Conservation (phyloP, 2,888 invertebrate genomes). For the Chydorus sphaericus region DNA sequence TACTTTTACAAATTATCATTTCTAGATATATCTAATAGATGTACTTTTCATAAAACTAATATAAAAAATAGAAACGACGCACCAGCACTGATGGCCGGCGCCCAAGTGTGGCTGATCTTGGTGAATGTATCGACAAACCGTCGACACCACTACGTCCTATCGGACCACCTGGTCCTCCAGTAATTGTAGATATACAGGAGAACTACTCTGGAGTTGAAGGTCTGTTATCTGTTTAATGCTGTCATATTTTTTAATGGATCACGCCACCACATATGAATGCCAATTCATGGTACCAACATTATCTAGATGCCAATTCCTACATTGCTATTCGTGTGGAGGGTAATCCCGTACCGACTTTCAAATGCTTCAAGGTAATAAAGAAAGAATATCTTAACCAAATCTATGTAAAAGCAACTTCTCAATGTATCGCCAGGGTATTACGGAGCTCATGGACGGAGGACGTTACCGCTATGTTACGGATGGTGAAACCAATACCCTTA, state of each 20-base stretch:
- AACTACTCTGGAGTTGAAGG: conserved; percentile 95
- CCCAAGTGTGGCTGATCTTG: conserved; percentile 77
- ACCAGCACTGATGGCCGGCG: conserved; percentile 80
- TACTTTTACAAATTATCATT: too few relatives aligned
- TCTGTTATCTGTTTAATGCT: conserved; percentile 26
- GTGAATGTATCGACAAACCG: conserved; percentile 77
- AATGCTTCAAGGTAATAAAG: conserved; percentile 60
- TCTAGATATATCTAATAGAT: too few relatives aligned
- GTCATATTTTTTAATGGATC: neutral
- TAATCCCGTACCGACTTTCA: conserved; percentile 85
- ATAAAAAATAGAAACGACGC: conserved; percentile 52
- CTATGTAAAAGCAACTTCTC: conserved; percentile 5
- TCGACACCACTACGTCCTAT: conserved; percentile 71
- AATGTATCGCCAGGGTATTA: conserved; percentile 45
- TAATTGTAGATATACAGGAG: conserved; percentile 82
- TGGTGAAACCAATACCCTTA: conserved; percentile 79
- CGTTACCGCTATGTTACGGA: conserved; percentile 90
- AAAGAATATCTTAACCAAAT: neutral
- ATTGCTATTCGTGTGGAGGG: conserved; percentile 87
- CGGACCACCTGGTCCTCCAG: conserved; percentile 70
- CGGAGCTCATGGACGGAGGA: conserved; percentile 86
- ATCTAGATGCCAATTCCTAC: conserved; percentile 75
- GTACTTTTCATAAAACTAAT: too few relatives aligned
- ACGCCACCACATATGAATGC: neutral
- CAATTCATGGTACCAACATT: conserved; percentile 11